Percentiles rank a stretch among this genome's conserved stretches.
phyloP scores from a whole-genome alignment of 2,113 vertebrate species.

The Rousettus leschenaultii region DNA sequence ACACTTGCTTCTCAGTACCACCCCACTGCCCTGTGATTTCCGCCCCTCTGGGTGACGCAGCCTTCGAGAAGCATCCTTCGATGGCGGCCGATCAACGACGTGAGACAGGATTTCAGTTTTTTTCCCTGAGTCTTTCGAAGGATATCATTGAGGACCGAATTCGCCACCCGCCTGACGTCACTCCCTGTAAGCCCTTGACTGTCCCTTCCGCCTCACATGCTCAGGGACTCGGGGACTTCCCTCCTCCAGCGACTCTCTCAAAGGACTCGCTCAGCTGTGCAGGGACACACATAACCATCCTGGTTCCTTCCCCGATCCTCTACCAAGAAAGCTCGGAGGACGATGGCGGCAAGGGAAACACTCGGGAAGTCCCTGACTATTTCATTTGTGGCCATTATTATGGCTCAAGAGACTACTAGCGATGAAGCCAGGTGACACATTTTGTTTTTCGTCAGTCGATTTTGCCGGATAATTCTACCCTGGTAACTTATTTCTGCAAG shows the following conservation, averaged over 20 bases:
- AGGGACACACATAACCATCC: background rate
- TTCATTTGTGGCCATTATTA: background rate
- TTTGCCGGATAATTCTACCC: background rate
- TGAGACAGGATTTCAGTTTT: background rate
- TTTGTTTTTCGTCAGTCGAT: background rate
- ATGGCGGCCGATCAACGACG: background rate
- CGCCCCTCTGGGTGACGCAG: background rate
- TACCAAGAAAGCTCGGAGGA: background rate
- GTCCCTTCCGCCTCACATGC: background rate
- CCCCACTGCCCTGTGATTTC: background rate
- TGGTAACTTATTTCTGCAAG: background rate
- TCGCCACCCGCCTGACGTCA: rapidly evolving
- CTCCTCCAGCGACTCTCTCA: background rate
- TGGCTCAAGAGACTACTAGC: background rate
- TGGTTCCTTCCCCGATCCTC: background rate
- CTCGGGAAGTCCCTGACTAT: background rate
- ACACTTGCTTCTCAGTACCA: background rate
- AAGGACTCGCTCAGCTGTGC: background rate
- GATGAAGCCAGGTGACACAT: background rate
- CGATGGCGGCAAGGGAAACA: background rate
- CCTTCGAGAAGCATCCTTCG: background rate
- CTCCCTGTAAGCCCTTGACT: background rate
- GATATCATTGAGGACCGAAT: too few species aligned
- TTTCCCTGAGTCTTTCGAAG: background rate
- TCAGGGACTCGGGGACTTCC: background rate